phyloP scores from a whole-genome alignment of 2,113 vertebrate genomes.

The Oxygymnocypris stewartii region DNA sequence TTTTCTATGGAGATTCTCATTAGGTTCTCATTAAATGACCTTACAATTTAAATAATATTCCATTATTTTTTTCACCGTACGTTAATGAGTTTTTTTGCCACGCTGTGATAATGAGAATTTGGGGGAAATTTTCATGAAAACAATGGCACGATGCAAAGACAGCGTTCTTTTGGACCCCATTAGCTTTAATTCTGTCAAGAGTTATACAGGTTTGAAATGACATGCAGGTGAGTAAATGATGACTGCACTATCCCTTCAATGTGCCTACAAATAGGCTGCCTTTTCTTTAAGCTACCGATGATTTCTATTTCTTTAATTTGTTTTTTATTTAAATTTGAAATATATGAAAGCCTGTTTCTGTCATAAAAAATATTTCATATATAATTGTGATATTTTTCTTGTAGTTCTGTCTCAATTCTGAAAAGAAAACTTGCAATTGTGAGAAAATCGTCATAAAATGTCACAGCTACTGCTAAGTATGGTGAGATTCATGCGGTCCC shows the following conservation, averaged over 20 bases:
- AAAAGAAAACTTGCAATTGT: not conserved
- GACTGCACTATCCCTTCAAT: not conserved
- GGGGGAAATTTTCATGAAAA: not conserved
- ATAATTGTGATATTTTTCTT: not conserved
- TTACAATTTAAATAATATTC: not conserved
- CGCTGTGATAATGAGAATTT: not conserved
- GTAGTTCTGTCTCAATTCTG: not conserved
- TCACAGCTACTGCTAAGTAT: not conserved
- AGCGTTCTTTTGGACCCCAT: not conserved
- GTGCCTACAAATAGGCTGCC: not conserved
- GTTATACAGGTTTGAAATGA: not conserved
- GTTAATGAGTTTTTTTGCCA: not conserved
- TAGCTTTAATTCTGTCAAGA: not conserved
- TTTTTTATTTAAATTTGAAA: too few species aligned
- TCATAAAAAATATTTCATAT: not conserved
- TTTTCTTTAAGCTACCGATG: not conserved
- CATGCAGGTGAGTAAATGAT: not conserved
- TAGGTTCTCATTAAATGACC: not conserved
- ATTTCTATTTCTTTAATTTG: not conserved
- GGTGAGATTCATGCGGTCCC: not conserved
- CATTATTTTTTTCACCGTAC: not conserved
- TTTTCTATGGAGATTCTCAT: not conserved
- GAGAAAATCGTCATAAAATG: not conserved
- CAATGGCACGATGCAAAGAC: not conserved
- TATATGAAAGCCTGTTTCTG: too few species aligned